Evolutionary conservation across 2,797 vertebrate genomes (phyloP).

Genomic region (Arremon brunneinucha): DNA sequence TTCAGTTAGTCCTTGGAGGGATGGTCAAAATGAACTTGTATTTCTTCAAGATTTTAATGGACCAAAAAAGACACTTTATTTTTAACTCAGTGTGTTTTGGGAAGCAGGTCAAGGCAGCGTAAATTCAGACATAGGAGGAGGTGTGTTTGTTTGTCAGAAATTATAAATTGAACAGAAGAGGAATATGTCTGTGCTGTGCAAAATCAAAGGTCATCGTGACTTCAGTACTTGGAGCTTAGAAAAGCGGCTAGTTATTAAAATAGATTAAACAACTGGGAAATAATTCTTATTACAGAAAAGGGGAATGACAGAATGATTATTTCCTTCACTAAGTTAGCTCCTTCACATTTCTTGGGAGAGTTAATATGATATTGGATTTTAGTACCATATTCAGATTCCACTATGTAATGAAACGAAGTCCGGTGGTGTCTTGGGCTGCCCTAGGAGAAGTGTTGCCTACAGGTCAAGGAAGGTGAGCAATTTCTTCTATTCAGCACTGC

Average conservation of each 20-base stretch:
- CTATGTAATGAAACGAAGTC: not conserved
- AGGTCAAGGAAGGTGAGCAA: not conserved
- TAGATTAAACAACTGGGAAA: not conserved
- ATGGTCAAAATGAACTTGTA: conserved; percentile 65
- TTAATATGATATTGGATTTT: not conserved
- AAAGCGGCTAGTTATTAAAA: not conserved
- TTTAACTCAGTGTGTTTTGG: not conserved
- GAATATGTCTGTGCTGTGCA: not conserved
- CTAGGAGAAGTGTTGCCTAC: not conserved
- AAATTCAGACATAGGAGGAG: not conserved
- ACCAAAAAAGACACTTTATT: conserved; percentile 59
- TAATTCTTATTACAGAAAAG: not conserved
- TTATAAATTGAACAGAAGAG: not conserved
- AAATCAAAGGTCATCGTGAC: not conserved
- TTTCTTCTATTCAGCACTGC: not conserved
- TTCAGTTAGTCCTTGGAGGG: conserved; percentile 67
- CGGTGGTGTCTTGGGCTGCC: not conserved
- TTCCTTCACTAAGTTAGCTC: not conserved
- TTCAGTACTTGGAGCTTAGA: not conserved
- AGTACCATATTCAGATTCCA: not conserved
- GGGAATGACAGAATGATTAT: not conserved
- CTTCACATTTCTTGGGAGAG: not conserved
- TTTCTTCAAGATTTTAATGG: conserved; percentile 68
- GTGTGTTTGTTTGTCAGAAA: not conserved
- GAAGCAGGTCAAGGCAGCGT: conserved; percentile 41